These are phyloP conservation scores for Ptiloglossa arizonensis DNA, from an alignment of 1,140 invertebrate genomes.

Conservation along the genomic window DNA sequence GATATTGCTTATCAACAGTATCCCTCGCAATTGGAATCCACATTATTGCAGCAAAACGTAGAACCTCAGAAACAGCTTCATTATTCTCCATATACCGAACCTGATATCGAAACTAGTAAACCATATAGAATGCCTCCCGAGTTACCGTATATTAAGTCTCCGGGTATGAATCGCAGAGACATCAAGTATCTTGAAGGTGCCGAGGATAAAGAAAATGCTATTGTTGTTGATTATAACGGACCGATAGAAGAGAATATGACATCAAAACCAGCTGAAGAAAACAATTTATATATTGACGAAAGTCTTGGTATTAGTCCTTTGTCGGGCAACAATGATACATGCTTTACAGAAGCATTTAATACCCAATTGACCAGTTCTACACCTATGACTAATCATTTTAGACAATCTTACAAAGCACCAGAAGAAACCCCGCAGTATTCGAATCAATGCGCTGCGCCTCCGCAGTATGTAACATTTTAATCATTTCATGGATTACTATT, in stretches of 20 bases:
- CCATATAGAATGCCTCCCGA: conserved; percentile 75
- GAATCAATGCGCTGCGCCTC: conserved; percentile 45
- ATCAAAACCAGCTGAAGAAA: conserved; percentile 61
- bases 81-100: conserved; percentile 64
- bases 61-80: conserved; percentile 70
- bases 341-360: conserved; percentile 74
- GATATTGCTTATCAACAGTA: conserved; percentile 71
- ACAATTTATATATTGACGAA: conserved; percentile 74
- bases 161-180: conserved; percentile 76
- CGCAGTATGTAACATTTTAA: conserved; percentile 52
- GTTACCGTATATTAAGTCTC: conserved; percentile 77
- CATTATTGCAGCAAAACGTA: conserved; percentile 55
- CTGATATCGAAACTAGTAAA: conserved; percentile 66
- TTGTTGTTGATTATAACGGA: conserved; percentile 71
- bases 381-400: conserved; percentile 76
- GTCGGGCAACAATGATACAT: conserved; percentile 69
- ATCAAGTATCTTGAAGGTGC: conserved; percentile 76
- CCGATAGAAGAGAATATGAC: conserved; percentile 66
- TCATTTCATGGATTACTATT: not conserved
- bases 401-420: conserved; percentile 61
- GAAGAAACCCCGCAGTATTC: conserved; percentile 65
- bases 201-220: conserved; percentile 77
- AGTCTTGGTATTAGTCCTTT: conserved; percentile 74
- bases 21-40: conserved; percentile 61
- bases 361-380: conserved; percentile 72